A percentile compares a stretch with the other conserved stretches of the same genome.
These are phyloP conservation scores for Amazona guildingii DNA, from an alignment of 2,113 vertebrate genomes.

Conservation along the genomic window DNA sequence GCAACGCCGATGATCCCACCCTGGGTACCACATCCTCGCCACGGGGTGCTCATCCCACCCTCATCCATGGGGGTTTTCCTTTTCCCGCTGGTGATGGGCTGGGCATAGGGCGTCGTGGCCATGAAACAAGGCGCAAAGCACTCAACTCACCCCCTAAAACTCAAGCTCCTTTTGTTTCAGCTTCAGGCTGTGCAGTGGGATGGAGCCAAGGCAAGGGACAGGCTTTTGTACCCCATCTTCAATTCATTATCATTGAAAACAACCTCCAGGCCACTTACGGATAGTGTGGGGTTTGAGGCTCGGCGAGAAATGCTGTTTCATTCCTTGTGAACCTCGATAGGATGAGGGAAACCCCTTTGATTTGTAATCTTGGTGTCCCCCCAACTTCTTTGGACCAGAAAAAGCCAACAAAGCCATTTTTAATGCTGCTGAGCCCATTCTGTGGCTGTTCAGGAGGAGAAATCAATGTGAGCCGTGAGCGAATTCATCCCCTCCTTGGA, in stretches of 20 bases:
- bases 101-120: rapidly evolving
- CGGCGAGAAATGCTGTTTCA: rapidly evolving
- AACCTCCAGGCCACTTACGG: rapidly evolving
- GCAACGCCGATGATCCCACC: neutral
- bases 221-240: neutral
- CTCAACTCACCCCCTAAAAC: neutral
- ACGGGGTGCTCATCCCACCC: rapidly evolving
- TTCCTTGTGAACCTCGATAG: neutral
- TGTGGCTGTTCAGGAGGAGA: neutral
- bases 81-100: rapidly evolving
- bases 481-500: neutral
- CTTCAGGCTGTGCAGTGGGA: rapidly evolving
- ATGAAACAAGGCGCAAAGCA: rapidly evolving
- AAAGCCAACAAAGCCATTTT: neutral
- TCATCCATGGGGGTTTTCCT: rapidly evolving
- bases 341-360: neutral
- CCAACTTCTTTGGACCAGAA: neutral
- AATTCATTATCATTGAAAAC: neutral
- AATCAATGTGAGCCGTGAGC: rapidly evolving
- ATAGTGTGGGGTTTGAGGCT: neutral
- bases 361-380: neutral
- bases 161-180: rapidly evolving
- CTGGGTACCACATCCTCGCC: rapidly evolving
- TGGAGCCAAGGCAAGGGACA: neutral
- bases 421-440: neutral